Base-by-base conservation (phyloP, 2,113 vertebrate genomes). In the Cinclus cinclus region DNA sequence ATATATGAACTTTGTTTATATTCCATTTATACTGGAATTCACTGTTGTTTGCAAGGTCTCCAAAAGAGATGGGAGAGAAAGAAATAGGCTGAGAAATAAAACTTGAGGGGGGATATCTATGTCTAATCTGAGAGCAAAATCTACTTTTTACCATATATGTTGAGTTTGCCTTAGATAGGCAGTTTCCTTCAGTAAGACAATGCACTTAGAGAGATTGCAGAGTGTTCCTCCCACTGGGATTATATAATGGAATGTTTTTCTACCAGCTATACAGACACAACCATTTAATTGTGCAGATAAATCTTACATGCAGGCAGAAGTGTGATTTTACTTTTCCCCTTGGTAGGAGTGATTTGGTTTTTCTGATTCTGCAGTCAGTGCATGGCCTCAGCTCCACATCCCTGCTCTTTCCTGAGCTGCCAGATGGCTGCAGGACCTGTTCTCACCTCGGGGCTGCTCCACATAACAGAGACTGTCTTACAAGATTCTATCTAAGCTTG, bases 221-320 rank as follows among this genome's bases (percentile, higher is more conserved):
- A 92, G 50, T 31, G 59, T 41, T 87, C 82, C 79, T 91, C 91
- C 93, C 92, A 77, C 79, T 67, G 90, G 82, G 75, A 63, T 91
- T 84, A 59, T 71, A 30, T 75, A 89, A 95, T 25, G 17, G 78
- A 87, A 90, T 47, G 90, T 71, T 95, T 95, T 79, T 44, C 89
- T 62, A 81, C 88, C 39, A 87, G 70, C 75, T 53, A 53, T 53
- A 53, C 15, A 84, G 28, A 74, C 46, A 79, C n/a, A 44, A 73
- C 4, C 62, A 39, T 75, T 67, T 88, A 88, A 88, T 67, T 83
- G 91, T 1, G 0, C 53, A 97, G 75, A 89, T 85, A 79, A 87
- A 94, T 71, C 89, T 63, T 64, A 30, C 41, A 71, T 8, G 44
- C 20, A 77, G 76, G 89, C 74, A 58, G 73, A 77, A 70, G 52